Evolutionary conservation across 2,113 vertebrate genomes (phyloP).

Genomic region (Charina bottae): DNA sequence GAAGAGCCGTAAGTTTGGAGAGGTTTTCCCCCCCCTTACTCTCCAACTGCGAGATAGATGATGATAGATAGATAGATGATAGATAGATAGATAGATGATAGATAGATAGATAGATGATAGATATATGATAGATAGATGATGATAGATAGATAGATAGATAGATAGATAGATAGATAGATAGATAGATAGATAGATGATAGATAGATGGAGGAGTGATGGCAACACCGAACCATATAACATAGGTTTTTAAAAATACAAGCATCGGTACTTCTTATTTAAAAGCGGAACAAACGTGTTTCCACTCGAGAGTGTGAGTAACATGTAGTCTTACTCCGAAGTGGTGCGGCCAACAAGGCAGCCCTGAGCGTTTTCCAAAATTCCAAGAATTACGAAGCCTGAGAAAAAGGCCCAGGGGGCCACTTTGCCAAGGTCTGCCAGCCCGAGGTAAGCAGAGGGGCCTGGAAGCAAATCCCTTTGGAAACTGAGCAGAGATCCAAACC

Average conservation of each 20-base stretch:
- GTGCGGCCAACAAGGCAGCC: neutral
- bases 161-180: too few relatives aligned
- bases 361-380: neutral
- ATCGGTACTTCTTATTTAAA: neutral
- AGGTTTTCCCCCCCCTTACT: neutral
- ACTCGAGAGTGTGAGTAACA: neutral
- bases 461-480: neutral
- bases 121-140: too few relatives aligned
- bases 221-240: neutral
- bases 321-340: neutral
- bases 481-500: neutral
- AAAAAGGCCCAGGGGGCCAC: neutral
- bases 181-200: too few relatives aligned
- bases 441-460: neutral
- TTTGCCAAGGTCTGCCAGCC: neutral
- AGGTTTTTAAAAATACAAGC: constrained; percentile 16
- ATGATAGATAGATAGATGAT: too few relatives aligned
- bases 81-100: too few relatives aligned
- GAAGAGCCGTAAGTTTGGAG: neutral
- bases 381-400: neutral
- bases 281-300: neutral
- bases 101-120: too few relatives aligned
- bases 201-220: fast-evolving
- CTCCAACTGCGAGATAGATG: neutral
- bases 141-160: too few relatives aligned